Base-by-base conservation (phyloP, 2,113 vertebrate genomes). In the Prionailurus bengalensis region DNA sequence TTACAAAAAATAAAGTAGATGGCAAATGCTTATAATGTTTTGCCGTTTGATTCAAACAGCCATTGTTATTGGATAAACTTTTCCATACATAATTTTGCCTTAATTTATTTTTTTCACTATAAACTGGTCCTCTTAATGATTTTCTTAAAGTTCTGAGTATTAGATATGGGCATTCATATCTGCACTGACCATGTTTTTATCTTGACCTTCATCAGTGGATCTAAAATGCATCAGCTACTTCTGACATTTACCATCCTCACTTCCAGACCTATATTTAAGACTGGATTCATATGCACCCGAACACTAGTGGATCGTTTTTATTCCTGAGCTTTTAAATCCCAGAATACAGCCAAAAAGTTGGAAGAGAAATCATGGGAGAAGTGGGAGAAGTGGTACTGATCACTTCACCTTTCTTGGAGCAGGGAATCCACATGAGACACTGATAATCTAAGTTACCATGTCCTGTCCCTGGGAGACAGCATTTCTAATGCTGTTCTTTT, bases 401-500 rank as follows among this genome's bases (percentile, higher is more conserved):
- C 10, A 7, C 29, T 87, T 87, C 36, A 51, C 1, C 51, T 71
- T 66, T 53, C 29, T 55, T 82, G 11, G 25, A 79, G 48, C 48
- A 61, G n/a, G 70, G 13, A 91, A 29, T 61, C 63, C 73, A 1
- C 70, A 3, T 63, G 16, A 87, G 39, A 68, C n/a, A 65, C 14
- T 70, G 29, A 55, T 39, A 71, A 48, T 53, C 8, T 39, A 65
- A 68, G 7, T 71, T 45, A 74, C 58, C 29, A 23, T 3, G 17
- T 36, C 9, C 61, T 92, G 9, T 61, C 55, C 89, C 76, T 8
- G 10, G 90, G 61, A 86, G 53, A 66, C 73, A 85, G 45, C 45
- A 91, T 87, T 91, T 96, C 66, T 89, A 83, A 55, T 39, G 33
- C 13, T 55, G n/a, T 71, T 27, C 27, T 85, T 94, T 96, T 86